phyloP scores from a whole-genome alignment of 1,140 invertebrate genomes.

The Idris sp. region DNA sequence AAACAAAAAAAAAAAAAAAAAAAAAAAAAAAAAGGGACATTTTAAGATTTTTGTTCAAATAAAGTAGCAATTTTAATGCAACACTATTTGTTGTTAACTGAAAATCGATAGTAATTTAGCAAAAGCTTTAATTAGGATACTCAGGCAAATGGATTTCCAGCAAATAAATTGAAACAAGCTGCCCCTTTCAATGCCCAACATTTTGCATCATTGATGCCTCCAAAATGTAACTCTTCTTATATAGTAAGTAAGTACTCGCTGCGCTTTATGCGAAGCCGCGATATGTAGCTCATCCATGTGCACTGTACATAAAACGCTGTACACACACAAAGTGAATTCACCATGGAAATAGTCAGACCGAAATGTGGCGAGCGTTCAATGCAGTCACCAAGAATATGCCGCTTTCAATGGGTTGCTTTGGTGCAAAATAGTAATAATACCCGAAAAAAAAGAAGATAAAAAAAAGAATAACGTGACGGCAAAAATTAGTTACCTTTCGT shows the following conservation, averaged over 20 bases:
- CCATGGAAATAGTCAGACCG: conserved; percentile 47
- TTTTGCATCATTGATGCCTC: conserved; percentile 30
- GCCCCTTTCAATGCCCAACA: conserved; percentile 4
- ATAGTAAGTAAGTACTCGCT: conserved; percentile 27
- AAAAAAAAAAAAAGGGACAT: too few species aligned
- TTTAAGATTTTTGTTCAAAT: too few species aligned
- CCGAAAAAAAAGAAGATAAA: too few species aligned
- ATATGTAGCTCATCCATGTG: conserved; percentile 45
- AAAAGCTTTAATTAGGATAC: too few species aligned
- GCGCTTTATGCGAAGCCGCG: conserved; percentile 25
- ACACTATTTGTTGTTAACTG: too few species aligned
- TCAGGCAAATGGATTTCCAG: too few species aligned
- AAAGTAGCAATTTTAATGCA: too few species aligned
- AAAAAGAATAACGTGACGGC: conserved; percentile 30
- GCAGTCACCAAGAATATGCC: conserved; percentile 63
- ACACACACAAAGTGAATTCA: conserved; percentile 63
- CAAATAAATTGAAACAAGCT: conserved; percentile 12
- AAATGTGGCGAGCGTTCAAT: conserved; percentile 65
- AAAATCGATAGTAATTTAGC: too few species aligned
- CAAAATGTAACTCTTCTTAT: conserved; percentile 42
- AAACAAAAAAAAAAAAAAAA: too few species aligned
- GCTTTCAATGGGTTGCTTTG: conserved; percentile 58
- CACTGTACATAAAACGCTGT: conserved; percentile 30
- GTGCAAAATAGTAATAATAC: conserved; percentile 9
- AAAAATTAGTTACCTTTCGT: conserved; percentile 56